Evolutionary conservation across 2,888 invertebrate genomes (phyloP), one percentile per base, ranked within the genome.

Genomic region (Liopterus haemorrhoidalis): DNA sequence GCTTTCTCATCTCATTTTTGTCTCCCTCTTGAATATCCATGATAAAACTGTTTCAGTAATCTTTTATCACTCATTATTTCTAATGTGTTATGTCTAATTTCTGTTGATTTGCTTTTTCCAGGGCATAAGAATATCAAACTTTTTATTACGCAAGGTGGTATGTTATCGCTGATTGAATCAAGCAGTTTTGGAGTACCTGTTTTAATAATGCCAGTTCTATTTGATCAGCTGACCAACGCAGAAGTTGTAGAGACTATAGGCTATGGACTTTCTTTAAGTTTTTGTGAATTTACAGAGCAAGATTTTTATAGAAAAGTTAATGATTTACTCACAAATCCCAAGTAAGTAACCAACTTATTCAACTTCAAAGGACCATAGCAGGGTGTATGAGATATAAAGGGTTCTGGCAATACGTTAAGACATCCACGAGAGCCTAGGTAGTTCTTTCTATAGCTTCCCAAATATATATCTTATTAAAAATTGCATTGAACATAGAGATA

Each of bases 81-180:
- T n/a, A n/a, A n/a, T n/a, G n/a, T n/a, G n/a, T n/a, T n/a, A n/a
- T n/a, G n/a, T n/a, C n/a, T n/a, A n/a, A n/a, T n/a, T n/a, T n/a
- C n/a, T n/a, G n/a, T n/a, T n/a, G n/a, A n/a, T n/a, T n/a, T n/a
- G n/a, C n/a, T n/a, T 36, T 2, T 36, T 44, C 21, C 14, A 45
- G 45, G 21, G 11, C 45, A 45, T 16, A 39, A 20, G 27, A 45
- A 45, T n/a, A 38, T 45, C 1, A 45, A 45, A 39, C 27, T 45
- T 15, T 45, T 39, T 32, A 45, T 45, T 9, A 11, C 31, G 15
- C 45, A 45, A 39, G 45, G 45, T 2, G 45, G 45, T 5, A 45
- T 45, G 39, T 12, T 45, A 15, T 45, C 45, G 9, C 32, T 25
- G 27, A 38, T 39, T 33, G 45, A 45, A 39, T 38, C 45, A 15